phyloP scores from a whole-genome alignment of 2,113 vertebrate genomes.

The Seriola rivoliana region DNA sequence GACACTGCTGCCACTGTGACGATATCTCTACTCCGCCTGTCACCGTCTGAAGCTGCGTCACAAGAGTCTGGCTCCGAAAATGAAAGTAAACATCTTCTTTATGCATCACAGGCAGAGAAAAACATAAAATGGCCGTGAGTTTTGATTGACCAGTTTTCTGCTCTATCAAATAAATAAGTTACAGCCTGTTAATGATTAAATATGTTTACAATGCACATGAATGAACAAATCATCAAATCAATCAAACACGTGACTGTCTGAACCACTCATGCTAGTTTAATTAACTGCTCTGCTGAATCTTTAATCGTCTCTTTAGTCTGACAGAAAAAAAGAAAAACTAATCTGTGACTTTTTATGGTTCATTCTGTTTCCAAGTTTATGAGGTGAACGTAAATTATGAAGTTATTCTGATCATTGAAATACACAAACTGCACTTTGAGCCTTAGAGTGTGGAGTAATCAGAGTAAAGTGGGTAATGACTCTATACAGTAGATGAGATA shows the following conservation, averaged over 20 bases:
- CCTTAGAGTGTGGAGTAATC: background rate
- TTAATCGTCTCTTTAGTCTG: too few relatives aligned
- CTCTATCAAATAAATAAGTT: background rate
- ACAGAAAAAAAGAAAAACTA: too few relatives aligned
- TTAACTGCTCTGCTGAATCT: too few relatives aligned
- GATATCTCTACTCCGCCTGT: constrained; percentile 36
- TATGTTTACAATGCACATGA: background rate
- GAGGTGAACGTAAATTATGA: background rate
- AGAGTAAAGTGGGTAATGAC: background rate
- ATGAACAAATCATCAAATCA: background rate
- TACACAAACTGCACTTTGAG: background rate
- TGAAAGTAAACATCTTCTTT: background rate
- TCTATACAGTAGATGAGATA: too few relatives aligned
- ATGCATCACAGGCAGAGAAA: background rate
- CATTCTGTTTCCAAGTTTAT: background rate
- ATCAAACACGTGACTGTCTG: too few relatives aligned
- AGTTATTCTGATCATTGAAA: background rate
- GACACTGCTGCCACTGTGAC: constrained; percentile 41
- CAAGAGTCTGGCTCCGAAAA: constrained; percentile 20
- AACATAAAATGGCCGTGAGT: background rate
- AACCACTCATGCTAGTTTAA: too few relatives aligned
- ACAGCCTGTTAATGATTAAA: background rate
- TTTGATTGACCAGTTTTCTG: background rate
- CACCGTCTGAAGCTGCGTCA: constrained; percentile 41
- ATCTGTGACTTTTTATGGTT: too few relatives aligned